phyloP scores from a whole-genome alignment of 1,140 invertebrate species.

The Eueides isabella region DNA sequence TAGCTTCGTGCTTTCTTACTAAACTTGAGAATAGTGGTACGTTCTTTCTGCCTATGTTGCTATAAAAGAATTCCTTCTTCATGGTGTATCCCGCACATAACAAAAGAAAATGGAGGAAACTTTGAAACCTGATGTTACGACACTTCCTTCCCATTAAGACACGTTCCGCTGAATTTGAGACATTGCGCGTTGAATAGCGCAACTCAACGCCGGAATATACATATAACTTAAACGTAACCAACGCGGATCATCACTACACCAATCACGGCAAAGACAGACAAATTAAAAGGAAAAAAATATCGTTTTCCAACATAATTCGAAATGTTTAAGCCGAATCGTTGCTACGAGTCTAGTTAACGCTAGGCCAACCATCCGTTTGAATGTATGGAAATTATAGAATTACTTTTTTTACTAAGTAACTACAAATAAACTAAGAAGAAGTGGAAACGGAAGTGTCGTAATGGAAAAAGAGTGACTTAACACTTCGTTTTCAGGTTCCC shows the following conservation, averaged over 20 bases:
- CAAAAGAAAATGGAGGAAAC: too few relatives aligned
- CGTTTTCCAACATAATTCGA: slow-evolving; percentile 43
- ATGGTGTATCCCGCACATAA: too few relatives aligned
- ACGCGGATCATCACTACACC: background rate
- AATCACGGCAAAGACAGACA: background rate
- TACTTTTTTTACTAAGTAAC: background rate
- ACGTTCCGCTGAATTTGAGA: background rate
- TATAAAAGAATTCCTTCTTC: too few relatives aligned
- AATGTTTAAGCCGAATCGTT: slow-evolving; percentile 18
- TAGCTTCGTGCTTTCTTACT: background rate
- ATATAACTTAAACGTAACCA: too few relatives aligned
- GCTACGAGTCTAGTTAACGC: slow-evolving; percentile 14
- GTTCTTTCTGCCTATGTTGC: too few relatives aligned
- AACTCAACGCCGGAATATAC: background rate
- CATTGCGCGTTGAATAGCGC: background rate
- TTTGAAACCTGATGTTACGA: background rate
- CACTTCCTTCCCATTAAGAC: background rate
- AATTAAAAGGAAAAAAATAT: slow-evolving; percentile 35
- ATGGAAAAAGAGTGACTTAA: too few relatives aligned
- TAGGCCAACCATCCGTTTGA: background rate
- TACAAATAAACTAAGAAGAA: background rate
- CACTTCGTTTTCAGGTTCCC: too few relatives aligned
- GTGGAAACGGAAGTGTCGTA: too few relatives aligned
- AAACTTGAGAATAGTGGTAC: too few relatives aligned
- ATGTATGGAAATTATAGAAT: background rate